These are phyloP conservation scores for Megaleporinus macrocephalus DNA, from an alignment of 2,113 vertebrate species.

Conservation along the genomic window DNA sequence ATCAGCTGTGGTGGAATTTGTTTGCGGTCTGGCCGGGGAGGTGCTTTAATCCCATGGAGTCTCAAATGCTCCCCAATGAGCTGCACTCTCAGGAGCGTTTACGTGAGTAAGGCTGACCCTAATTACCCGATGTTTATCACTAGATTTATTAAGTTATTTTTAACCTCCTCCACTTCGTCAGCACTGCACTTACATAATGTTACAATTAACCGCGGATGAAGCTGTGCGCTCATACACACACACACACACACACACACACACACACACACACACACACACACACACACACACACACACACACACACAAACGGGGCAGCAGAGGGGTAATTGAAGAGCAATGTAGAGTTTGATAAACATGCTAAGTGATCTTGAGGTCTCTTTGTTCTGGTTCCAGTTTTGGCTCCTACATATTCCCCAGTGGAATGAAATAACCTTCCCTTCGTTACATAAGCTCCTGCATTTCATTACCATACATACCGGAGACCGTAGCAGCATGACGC, in stretches of 20 bases:
- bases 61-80: conserved; percentile 53
- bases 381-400: conserved; percentile 70
- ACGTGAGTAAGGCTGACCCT: conserved; percentile 47
- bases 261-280: conserved; percentile 28
- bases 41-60: conserved; percentile 52
- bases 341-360: conserved; percentile 67
- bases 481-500: conserved; percentile 73
- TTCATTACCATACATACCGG: conserved; percentile 69
- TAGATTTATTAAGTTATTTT: conserved; percentile 61
- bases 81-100: conserved; percentile 54
- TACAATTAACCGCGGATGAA: conserved; percentile 63
- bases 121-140: conserved; percentile 61
- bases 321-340: conserved; percentile 60
- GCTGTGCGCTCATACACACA: conserved; percentile 24
- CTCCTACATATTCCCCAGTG: conserved; percentile 66
- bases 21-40: conserved; percentile 59
- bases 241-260: conserved; percentile 36
- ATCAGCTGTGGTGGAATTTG: conserved; percentile 16
- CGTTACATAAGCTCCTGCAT: conserved; percentile 77
- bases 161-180: conserved; percentile 57
- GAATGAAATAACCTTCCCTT: conserved; percentile 71
- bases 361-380: conserved; percentile 66
- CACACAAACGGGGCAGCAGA: conserved; percentile 42
- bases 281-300: conserved; percentile 30
- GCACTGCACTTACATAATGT: conserved; percentile 59